These are phyloP conservation scores for Euplagia quadripunctaria DNA, from an alignment of 2,888 invertebrate genomes.

Conservation along the genomic window DNA sequence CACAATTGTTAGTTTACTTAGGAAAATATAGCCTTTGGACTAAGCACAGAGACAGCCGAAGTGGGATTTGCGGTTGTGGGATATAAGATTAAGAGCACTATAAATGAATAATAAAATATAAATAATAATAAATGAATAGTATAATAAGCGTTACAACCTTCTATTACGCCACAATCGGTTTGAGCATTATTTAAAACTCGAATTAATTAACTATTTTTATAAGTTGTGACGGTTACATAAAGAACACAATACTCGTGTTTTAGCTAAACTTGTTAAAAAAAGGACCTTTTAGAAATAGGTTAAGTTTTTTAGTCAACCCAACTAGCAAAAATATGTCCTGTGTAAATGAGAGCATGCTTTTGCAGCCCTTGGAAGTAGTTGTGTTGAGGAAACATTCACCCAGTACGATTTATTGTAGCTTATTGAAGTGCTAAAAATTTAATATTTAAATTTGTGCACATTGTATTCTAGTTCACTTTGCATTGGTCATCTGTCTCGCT, in stretches of 20 bases:
- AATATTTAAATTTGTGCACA: background rate
- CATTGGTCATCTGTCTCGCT: background rate
- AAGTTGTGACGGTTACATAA: background rate
- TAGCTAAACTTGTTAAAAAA: background rate
- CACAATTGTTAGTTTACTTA: background rate
- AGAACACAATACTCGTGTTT: background rate
- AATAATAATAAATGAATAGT: background rate
- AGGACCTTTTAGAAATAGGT: too few species aligned
- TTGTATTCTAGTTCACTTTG: background rate
- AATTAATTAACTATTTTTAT: too few species aligned
- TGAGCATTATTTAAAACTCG: background rate
- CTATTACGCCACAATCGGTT: background rate
- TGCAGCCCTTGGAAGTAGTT: background rate
- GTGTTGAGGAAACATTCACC: background rate
- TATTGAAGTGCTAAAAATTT: background rate
- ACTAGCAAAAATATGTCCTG: background rate
- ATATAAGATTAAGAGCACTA: background rate
- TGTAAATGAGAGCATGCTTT: background rate
- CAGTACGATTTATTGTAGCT: background rate
- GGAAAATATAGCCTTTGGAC: background rate
- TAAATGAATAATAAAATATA: background rate
- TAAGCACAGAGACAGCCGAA: background rate
- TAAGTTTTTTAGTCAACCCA: background rate
- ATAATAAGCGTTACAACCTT: too few species aligned
- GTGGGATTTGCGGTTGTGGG: background rate